Conservation (phyloP, 92 coral and sea anemone genomes). For the Epizoanthus illoricatus region DNA sequence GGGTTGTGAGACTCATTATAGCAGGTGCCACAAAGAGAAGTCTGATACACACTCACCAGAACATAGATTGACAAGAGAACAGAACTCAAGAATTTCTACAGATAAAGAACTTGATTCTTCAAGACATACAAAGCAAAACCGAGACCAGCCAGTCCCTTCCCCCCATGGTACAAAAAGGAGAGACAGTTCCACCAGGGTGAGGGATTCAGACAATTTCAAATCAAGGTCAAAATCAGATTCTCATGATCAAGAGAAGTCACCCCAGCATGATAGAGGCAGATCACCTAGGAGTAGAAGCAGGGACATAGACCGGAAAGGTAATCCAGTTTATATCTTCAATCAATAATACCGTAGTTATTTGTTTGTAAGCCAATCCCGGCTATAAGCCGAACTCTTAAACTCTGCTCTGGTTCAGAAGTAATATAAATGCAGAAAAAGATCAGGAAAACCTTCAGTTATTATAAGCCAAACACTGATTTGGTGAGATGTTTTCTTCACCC, state of each 20-base stretch:
- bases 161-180: background rate
- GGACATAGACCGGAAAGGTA: background rate
- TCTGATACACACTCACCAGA: slow-evolving; percentile 31
- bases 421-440: no score
- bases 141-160: background rate
- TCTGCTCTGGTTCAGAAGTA: no score
- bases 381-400: no score
- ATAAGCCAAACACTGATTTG: no score
- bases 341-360: no score
- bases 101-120: background rate
- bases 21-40: no score
- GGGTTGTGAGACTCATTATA: no score
- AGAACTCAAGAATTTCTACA: background rate
- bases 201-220: background rate
- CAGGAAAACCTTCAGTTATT: no score
- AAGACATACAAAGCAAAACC: background rate
- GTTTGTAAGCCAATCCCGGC: no score
- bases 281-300: slow-evolving; percentile 22
- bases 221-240: slow-evolving; percentile 30
- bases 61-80: background rate
- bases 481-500: no score
- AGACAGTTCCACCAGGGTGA: background rate
- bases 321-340: background rate
- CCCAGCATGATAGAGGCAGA: background rate
- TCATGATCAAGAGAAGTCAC: slow-evolving; percentile 12